These are phyloP conservation scores for Parnassius smintheus DNA, from an alignment of 2,888 invertebrate species.

Conservation along the genomic window DNA sequence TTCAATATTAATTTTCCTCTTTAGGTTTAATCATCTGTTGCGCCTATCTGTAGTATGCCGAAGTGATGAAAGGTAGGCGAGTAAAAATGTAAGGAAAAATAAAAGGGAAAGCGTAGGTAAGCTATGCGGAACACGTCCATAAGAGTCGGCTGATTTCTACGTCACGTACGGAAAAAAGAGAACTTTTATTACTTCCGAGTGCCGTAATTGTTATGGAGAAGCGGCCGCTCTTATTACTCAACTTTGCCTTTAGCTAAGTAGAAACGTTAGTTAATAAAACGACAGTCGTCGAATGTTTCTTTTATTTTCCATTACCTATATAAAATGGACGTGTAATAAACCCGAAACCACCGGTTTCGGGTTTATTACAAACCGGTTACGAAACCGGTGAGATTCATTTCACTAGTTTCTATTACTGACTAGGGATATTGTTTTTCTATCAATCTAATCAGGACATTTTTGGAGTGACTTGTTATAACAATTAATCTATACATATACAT, in stretches of 20 bases:
- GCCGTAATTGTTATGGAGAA: conserved; percentile 74
- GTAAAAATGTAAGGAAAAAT: conserved; percentile 46
- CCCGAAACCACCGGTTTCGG: conserved; percentile 21
- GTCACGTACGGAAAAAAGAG: conserved; percentile 70
- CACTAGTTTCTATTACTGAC: conserved; percentile 18
- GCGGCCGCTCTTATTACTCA: conserved; percentile 64
- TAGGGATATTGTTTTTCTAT: conserved; percentile 18
- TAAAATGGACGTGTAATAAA: conserved; percentile 16
- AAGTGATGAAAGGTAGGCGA: conserved; percentile 29
- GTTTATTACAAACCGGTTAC: no score
- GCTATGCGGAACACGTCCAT: conserved; percentile 67
- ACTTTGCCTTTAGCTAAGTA: conserved; percentile 54
- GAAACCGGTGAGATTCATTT: conserved; percentile 22
- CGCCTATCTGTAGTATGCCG: conserved; percentile 15
- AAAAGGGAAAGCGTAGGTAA: conserved; percentile 50
- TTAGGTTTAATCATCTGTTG: conserved; percentile 16
- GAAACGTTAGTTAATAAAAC: conserved; percentile 47
- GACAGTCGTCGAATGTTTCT: conserved; percentile 38
- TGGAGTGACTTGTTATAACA: no score
- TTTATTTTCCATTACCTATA: conserved; percentile 27
- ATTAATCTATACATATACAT: no score
- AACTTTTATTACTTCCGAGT: conserved; percentile 75
- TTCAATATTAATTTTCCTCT: conserved; percentile 14
- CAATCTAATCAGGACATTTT: no score
- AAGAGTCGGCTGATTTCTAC: conserved; percentile 64